Conservation (phyloP, 2,797 vertebrate genomes). For the Myripristis jacobus region DNA sequence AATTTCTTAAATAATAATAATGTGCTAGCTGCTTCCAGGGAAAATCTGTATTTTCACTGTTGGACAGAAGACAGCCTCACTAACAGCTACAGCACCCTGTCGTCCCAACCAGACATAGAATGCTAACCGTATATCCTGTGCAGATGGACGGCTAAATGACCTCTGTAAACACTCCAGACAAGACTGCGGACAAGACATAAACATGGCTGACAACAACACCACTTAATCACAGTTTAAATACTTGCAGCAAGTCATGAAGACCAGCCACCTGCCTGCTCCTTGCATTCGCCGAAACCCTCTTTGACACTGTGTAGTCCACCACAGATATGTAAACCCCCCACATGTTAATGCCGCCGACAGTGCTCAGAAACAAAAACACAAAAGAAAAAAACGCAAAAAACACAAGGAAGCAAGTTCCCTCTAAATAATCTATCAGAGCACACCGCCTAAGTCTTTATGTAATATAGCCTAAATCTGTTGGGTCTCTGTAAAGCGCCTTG, state of each 20-base stretch:
- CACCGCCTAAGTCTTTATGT: neutral
- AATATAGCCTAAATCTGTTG: too few relatives aligned
- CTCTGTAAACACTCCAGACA: neutral
- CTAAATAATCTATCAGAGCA: slow-evolving; percentile 14
- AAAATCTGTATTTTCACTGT: too few relatives aligned
- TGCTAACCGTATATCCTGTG: too few relatives aligned
- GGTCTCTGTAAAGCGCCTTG: too few relatives aligned
- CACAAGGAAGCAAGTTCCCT: slow-evolving; percentile 26
- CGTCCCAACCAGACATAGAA: neutral
- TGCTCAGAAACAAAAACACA: slow-evolving; percentile 21
- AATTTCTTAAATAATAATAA: neutral
- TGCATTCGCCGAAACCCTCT: slow-evolving; percentile 17
- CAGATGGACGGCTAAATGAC: neutral
- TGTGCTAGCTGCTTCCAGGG: neutral
- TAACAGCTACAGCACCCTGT: too few relatives aligned
- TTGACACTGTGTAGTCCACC: slow-evolving; percentile 15
- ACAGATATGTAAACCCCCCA: slow-evolving; percentile 23
- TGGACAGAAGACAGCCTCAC: too few relatives aligned
- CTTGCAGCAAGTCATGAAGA: slow-evolving; percentile 20
- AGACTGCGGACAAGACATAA: slow-evolving; percentile 19
- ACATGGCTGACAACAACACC: slow-evolving; percentile 7
- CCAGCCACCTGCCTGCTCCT: slow-evolving; percentile 19
- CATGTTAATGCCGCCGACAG: slow-evolving; percentile 25
- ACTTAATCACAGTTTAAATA: slow-evolving; percentile 13
- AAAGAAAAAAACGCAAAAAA: too few relatives aligned